Conservation (phyloP, 2,113 vertebrate species). For the Probosciger aterrimus region DNA sequence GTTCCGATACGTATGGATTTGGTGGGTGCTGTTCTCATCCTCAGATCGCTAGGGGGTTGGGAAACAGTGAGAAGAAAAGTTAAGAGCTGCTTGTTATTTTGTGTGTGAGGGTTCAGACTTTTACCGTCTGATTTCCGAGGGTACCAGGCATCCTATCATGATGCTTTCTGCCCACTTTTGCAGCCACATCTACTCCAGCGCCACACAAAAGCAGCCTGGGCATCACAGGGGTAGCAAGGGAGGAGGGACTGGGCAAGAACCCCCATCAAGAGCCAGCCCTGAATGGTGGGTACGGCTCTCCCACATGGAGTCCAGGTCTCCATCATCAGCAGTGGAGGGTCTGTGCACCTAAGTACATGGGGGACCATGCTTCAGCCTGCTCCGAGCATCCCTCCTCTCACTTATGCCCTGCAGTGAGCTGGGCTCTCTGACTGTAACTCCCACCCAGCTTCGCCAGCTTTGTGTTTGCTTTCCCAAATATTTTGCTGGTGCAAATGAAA, state of each 20-base stretch:
- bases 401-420: background rate
- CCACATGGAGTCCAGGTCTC: background rate
- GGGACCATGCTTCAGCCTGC: background rate
- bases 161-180: background rate
- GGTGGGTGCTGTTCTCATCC: background rate
- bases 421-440: background rate
- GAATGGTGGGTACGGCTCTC: background rate
- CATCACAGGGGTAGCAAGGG: background rate
- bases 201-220: background rate
- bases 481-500: slow-evolving; percentile 8
- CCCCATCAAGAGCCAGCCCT: too few species aligned
- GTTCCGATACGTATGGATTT: rapidly evolving
- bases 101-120: background rate
- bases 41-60: background rate
- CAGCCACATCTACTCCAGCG: rapidly evolving
- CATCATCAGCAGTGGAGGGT: background rate
- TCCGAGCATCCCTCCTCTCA: background rate
- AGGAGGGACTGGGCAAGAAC: background rate
- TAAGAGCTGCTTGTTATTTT: background rate
- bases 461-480: slow-evolving; percentile 25
- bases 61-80: background rate
- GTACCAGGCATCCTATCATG: rapidly evolving
- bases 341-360: background rate
- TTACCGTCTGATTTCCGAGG: background rate
- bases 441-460: background rate